These are phyloP conservation scores for Tympanoctomys barrerae DNA, from an alignment of 2,797 vertebrate genomes.

Conservation along the genomic window DNA sequence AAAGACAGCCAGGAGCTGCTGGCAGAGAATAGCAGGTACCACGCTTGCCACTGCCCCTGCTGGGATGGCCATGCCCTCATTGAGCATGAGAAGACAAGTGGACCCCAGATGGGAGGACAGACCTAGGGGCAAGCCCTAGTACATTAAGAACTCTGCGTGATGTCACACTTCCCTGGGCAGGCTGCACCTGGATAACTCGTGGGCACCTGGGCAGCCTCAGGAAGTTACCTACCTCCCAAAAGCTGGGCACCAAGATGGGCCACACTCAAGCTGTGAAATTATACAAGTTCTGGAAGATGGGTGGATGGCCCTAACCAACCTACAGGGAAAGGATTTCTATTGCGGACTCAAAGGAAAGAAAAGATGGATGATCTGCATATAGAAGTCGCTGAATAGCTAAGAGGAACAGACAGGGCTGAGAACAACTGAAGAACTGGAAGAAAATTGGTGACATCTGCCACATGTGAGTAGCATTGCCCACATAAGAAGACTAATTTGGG, in stretches of 20 bases:
- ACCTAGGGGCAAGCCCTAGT: accelerated
- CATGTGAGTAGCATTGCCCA: accelerated
- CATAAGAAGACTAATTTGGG: too few species aligned
- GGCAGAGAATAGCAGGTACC: neutral
- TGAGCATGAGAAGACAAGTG: accelerated
- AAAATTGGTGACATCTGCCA: neutral
- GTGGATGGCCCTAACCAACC: neutral
- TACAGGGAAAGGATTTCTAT: accelerated
- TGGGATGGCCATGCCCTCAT: accelerated
- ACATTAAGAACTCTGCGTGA: accelerated
- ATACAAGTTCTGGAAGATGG: accelerated
- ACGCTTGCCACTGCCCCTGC: neutral
- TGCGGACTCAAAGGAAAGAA: neutral
- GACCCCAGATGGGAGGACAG: neutral
- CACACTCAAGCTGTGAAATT: accelerated
- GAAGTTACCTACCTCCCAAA: too few species aligned
- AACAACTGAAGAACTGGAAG: neutral
- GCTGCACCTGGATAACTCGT: neutral
- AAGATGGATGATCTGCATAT: neutral
- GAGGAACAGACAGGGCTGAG: neutral
- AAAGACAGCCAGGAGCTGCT: neutral
- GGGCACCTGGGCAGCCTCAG: accelerated
- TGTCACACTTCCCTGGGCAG: neutral
- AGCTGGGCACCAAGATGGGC: too few species aligned
- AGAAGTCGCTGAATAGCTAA: neutral